Percentiles rank a stretch among this genome's conserved stretches.
phyloP scores from a whole-genome alignment of 2,888 invertebrate species.

The Scaptodrosophila latifasciaeformis region DNA sequence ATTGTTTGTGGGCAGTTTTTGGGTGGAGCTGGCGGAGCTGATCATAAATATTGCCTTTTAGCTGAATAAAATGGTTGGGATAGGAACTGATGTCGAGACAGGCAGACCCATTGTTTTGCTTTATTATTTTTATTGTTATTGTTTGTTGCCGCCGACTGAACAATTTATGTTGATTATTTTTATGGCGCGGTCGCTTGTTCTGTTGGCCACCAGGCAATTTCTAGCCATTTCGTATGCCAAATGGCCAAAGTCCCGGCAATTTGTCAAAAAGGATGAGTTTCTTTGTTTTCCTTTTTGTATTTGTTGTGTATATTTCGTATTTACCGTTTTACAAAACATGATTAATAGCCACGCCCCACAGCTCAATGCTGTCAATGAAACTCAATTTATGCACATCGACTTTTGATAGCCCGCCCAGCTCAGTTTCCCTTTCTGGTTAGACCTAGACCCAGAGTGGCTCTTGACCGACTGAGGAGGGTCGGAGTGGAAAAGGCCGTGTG shows the following conservation, averaged over 20 bases:
- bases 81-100: no score
- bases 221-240: slow-evolving; percentile 39
- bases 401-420: slow-evolving; percentile 1
- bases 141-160: slow-evolving; percentile 34
- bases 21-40: no score
- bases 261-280: slow-evolving; percentile 52
- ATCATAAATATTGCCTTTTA: slow-evolving; percentile 57
- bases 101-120: slow-evolving; percentile 66
- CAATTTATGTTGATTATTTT: slow-evolving; percentile 68
- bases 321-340: slow-evolving; percentile 52
- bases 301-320: slow-evolving; percentile 41
- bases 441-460: not conserved
- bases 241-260: slow-evolving; percentile 40
- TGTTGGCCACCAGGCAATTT: slow-evolving; percentile 47
- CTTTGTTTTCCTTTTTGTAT: slow-evolving; percentile 6
- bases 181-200: slow-evolving; percentile 63
- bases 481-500: not conserved
- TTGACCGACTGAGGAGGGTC: slow-evolving; percentile 9
- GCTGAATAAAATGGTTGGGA: no score
- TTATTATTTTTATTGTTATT: slow-evolving; percentile 68
- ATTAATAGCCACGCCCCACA: slow-evolving; percentile 54
- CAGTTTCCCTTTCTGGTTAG: not conserved
- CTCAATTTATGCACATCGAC: slow-evolving; percentile 45
- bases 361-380: slow-evolving; percentile 38
- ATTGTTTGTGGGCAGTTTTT: no score